Percentiles rank a stretch among this genome's conserved stretches.
phyloP scores from a whole-genome alignment of 1,140 invertebrate genomes.

The Eriocheir sinensis region DNA sequence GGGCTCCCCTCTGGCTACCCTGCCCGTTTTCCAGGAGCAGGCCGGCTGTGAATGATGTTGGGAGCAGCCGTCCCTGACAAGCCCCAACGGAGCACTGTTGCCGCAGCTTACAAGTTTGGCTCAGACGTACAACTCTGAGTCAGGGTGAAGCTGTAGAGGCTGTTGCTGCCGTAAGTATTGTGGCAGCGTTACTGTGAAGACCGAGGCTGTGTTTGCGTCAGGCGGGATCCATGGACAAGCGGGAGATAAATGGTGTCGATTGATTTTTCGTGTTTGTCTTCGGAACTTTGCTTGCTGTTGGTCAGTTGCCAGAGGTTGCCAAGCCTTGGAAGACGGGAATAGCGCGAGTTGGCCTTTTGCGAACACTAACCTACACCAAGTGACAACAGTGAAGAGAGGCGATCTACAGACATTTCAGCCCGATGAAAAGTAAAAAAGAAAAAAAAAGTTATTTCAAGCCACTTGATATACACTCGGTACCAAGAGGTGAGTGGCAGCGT shows the following conservation, averaged over 20 bases:
- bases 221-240: neutral
- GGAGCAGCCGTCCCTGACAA: conserved; percentile 9
- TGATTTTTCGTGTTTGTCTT: neutral
- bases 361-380: too few species aligned
- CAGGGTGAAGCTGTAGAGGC: neutral
- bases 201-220: neutral
- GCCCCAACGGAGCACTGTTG: neutral
- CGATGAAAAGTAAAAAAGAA: too few species aligned
- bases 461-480: neutral
- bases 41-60: neutral
- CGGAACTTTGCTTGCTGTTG: conserved; percentile 12
- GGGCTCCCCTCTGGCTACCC: neutral
- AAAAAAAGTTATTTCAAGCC: neutral
- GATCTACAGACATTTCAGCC: too few species aligned
- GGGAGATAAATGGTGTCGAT: neutral
- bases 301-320: conserved; percentile 17
- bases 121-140: neutral
- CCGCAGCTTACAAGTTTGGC: neutral
- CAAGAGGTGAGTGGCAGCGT: neutral
- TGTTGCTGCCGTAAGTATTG: too few species aligned
- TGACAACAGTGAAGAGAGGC: too few species aligned
- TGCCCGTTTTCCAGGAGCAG: neutral
- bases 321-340: neutral
- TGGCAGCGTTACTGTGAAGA: neutral
- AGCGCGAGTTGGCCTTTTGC: too few species aligned